phyloP scores from a whole-genome alignment of 2,113 vertebrate genomes.

The Octodon degus region DNA sequence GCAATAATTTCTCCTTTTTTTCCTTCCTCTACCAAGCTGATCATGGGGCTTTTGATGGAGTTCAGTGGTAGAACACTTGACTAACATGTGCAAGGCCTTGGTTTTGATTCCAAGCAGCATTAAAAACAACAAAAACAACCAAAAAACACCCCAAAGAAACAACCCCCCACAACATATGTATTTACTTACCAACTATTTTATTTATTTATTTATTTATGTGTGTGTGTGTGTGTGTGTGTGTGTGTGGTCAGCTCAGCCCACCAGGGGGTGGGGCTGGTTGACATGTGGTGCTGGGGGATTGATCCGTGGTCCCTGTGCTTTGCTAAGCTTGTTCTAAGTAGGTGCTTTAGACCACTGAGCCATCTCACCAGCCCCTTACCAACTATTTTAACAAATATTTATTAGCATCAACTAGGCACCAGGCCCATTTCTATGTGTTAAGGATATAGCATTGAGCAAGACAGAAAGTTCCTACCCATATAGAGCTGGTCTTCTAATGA shows the following conservation, averaged over 20 bases:
- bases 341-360: too few relatives aligned
- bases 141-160: background rate
- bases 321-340: too few relatives aligned
- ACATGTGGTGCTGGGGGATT: too few relatives aligned
- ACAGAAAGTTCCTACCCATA: background rate
- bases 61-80: background rate
- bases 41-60: background rate
- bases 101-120: background rate
- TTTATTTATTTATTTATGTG: too few relatives aligned
- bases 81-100: background rate
- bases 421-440: background rate
- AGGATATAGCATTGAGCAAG: background rate
- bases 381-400: slow-evolving; percentile 44
- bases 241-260: too few relatives aligned
- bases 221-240: too few relatives aligned
- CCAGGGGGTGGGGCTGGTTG: too few relatives aligned
- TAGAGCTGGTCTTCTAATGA: background rate
- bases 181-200: slow-evolving; percentile 31
- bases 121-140: background rate
- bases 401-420: background rate
- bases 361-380: too few relatives aligned
- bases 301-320: too few relatives aligned
- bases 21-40: background rate
- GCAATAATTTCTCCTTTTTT: background rate
- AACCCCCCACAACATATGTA: background rate